These are phyloP conservation scores for Drosophila glabriapex DNA, from an alignment of 2,888 invertebrate genomes.

Conservation along the genomic window DNA sequence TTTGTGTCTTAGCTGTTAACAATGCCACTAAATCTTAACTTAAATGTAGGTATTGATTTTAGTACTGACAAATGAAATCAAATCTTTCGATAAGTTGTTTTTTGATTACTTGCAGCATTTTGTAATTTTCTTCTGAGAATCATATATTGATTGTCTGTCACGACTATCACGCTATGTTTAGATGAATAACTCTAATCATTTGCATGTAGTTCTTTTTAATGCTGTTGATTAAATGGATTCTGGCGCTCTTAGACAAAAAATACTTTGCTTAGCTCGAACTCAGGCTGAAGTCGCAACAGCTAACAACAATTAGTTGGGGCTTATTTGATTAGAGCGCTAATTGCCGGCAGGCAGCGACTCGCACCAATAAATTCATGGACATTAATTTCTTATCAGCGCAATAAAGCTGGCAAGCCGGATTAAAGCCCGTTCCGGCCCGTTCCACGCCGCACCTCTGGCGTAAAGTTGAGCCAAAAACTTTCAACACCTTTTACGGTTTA, in stretches of 20 bases:
- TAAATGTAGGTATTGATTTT: neutral
- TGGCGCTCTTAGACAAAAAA: neutral
- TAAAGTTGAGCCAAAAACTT: slow-evolving; percentile 51
- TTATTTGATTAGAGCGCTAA: slow-evolving; percentile 72
- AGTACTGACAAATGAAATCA: neutral
- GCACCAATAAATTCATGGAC: slow-evolving; percentile 72
- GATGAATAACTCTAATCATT: neutral
- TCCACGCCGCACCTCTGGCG: slow-evolving; percentile 11
- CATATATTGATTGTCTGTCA: neutral
- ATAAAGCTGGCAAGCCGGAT: slow-evolving; percentile 67
- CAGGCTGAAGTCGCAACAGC: neutral
- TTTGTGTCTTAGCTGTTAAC: too few relatives aligned
- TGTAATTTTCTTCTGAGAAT: neutral
- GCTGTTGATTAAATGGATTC: neutral
- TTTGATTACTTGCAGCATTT: neutral
- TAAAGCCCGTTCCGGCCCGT: slow-evolving; percentile 54
- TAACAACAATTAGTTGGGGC: slow-evolving; percentile 59
- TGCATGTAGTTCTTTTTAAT: neutral
- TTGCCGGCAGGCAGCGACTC: slow-evolving; percentile 59
- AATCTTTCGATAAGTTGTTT: neutral
- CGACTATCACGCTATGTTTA: neutral
- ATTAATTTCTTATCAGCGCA: slow-evolving; percentile 76
- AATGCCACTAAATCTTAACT: neutral
- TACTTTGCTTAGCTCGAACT: neutral
- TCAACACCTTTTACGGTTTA: slow-evolving; percentile 48